Conservation (phyloP, 2,888 invertebrate species). For the Sialis fuliginosa region DNA sequence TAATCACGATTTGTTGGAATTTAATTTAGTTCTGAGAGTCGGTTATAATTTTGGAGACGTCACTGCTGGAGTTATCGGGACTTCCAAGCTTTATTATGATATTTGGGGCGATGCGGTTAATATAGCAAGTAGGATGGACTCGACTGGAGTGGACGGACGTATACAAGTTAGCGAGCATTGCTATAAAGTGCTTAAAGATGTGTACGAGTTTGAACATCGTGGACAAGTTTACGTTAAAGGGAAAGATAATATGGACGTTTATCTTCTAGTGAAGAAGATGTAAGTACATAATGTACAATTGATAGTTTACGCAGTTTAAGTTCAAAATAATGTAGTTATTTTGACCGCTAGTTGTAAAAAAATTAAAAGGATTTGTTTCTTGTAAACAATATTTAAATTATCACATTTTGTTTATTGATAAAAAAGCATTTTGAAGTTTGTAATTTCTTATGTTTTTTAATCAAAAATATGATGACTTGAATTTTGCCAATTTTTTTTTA, state of each 20-base stretch:
- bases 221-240: constrained; percentile 94
- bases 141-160: constrained; percentile 73
- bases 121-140: constrained; percentile 94
- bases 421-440: no score
- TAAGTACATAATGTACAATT: background rate
- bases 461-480: no score
- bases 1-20: constrained; percentile 77
- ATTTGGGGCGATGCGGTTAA: constrained; percentile 99
- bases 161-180: constrained; percentile 72
- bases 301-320: no score
- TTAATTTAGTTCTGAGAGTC: constrained; percentile 69
- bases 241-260: constrained; percentile 89
- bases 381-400: no score
- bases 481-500: no score
- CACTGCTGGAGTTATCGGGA: constrained; percentile 92
- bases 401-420: no score
- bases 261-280: constrained; percentile 43
- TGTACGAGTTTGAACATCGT: constrained; percentile 78
- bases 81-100: constrained; percentile 89
- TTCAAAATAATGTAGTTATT: no score
- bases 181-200: constrained; percentile 44
- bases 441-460: no score
- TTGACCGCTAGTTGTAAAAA: no score
- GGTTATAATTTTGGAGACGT: constrained; percentile 92
- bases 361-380: no score